Evolutionary conservation across 2,797 vertebrate genomes (phyloP), one percentile per base, ranked within the genome.

Genomic region (Sebastes diaconus): DNA sequence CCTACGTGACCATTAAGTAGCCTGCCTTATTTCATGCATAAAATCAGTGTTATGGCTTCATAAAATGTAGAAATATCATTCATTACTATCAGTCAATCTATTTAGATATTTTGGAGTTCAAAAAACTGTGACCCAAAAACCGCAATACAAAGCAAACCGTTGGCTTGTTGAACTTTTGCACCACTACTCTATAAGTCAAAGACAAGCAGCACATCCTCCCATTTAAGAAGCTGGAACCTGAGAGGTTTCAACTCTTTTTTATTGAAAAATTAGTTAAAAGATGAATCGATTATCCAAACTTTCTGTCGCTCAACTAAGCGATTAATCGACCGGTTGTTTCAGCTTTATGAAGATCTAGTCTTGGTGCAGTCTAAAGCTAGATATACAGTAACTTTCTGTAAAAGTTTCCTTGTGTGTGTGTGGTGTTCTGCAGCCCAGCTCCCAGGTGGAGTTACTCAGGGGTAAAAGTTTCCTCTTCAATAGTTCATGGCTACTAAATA

Each of bases 401-500:
- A 30, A 67, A 32, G 42, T 34, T 78, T 2, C 29, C 8, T 69
- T 14, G 46, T 58, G 71, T 46, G 42, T 58, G 71, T 46, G 42
- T 46, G 42, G 42, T 46, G 8, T 34, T 50, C 9, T 77, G 46
- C 9, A 18, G 52, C 5, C n/a, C 29, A 34, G 34, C 58, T 58
- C 25, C 42, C 64, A 76, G 76, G 77, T 82, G 36, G n/a, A 30
- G 24, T 58, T 46, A 34, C 24, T 67, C 36, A 8, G 29, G 36
- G n/a, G 16, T 80, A 24, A 68, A 82, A 14, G 58, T 80, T 81
- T 66, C 32, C 58, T 63, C 29, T 74, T 75, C 24, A 84, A 18
- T 70, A 75, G 18, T 63, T 77, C 55, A 79, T n/a, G 4, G 60
- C 71, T 77, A 29, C 66, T 84, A 69, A 88, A 91, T 92, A 88